Evolutionary conservation across 2,797 vertebrate genomes (phyloP), one percentile per base, ranked within the genome.

Genomic region (Acridotheres tristis): DNA sequence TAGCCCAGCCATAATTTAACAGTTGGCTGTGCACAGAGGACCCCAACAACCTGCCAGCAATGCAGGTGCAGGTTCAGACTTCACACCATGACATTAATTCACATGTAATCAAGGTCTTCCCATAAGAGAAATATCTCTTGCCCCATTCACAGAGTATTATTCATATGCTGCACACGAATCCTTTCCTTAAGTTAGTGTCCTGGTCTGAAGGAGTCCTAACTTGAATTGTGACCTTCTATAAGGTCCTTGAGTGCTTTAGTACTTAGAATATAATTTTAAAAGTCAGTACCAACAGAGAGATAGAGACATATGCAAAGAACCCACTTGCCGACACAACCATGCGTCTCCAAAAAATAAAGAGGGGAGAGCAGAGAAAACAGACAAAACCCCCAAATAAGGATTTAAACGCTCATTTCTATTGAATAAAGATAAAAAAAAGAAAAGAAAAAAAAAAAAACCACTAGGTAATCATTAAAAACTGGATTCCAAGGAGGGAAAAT

Each of bases 221-320:
- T 84, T 93, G 80, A 95, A 72, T 85, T 89, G 67, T 12, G 66
- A 47, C 67, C 48, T 91, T 92, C 84, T 94, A 18, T 55, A 84
- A 73, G 21, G 15, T 74, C 53, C 82, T 68, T 34, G 68, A 89
- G 57, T 89, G 72, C 57, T 88, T 79, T 16, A 81, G 36, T 54
- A 50, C 40, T 62, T 69, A 23, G 42, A 1, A 8, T 40, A 38
- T 21, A 36, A 27, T 69, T 94, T 77, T 62, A 43, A 85, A 94
- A 76, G 10, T 62, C 57, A 51, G 32, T 67, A 66, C 6, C 43
- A 75, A 73, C 19, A 69, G 16, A 78, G 42, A 72, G 25, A 87
- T 17, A 87, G 62, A 71, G 22, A 23, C 15, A 66, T 5, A 7
- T n/a, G 38, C 45, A 63, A 47, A 4, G 1, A 45, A 61, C 7